Conservation (phyloP, 2,797 vertebrate species). For the Micropoecilia bifurca region DNA sequence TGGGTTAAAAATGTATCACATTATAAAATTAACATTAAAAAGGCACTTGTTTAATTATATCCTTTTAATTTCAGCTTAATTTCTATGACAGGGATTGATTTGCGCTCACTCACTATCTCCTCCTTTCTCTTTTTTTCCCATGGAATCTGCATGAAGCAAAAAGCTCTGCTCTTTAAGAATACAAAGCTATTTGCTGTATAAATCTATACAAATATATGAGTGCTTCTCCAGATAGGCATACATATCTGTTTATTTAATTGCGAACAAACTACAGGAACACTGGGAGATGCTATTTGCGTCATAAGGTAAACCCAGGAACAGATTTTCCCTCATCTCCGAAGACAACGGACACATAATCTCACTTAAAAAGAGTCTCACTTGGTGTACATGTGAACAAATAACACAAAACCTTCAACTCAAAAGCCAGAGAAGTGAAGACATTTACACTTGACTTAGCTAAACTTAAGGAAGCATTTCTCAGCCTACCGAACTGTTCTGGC, state of each 20-base stretch:
- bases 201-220: neutral
- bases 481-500: slow-evolving; percentile 98
- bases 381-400: neutral
- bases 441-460: neutral
- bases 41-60: neutral
- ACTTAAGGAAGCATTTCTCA: neutral
- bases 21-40: neutral
- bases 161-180: neutral
- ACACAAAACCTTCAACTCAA: neutral
- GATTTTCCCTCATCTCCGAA: neutral
- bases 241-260: neutral
- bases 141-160: neutral
- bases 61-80: neutral
- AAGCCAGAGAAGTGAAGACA: neutral
- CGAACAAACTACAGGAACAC: neutral
- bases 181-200: neutral
- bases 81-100: neutral
- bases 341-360: neutral
- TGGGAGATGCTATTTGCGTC: neutral
- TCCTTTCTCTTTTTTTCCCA: neutral
- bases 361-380: neutral
- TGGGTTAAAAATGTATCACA: neutral
- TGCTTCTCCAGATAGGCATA: neutral
- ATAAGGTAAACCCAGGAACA: neutral
- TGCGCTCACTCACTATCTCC: neutral